Conservation (phyloP, 2,888 invertebrate genomes). For the Lamproptera curius region DNA sequence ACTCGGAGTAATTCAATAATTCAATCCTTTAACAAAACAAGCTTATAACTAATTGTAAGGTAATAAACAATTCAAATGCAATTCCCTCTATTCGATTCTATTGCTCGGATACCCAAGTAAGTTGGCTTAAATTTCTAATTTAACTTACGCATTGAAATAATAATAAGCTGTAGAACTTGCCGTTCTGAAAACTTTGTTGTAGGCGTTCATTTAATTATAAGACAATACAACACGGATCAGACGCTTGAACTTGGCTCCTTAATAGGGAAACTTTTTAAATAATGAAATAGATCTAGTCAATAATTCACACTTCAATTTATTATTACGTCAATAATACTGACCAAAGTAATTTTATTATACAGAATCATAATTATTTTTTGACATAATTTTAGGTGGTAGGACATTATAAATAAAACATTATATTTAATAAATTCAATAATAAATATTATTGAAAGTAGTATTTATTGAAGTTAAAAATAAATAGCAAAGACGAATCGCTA, state of each 20-base stretch:
- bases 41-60: conserved; percentile 9
- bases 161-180: conserved; percentile 18
- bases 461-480: too few relatives aligned
- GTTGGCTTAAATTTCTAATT: conserved; percentile 19
- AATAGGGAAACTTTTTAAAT: conserved; percentile 17
- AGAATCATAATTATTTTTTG: too few relatives aligned
- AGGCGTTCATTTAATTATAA: conserved; percentile 19
- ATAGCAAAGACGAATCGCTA: too few relatives aligned
- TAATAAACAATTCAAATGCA: conserved; percentile 20
- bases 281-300: conserved; percentile 10
- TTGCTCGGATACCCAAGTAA: conserved; percentile 12
- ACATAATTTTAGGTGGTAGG: too few relatives aligned
- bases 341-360: conserved; percentile 1
- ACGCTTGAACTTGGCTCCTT: conserved; percentile 16
- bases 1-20: too few relatives aligned
- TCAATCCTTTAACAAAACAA: too few relatives aligned
- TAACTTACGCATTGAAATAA: conserved; percentile 21
- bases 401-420: too few relatives aligned
- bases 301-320: conserved; percentile 14
- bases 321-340: background rate
- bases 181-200: conserved; percentile 14
- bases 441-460: too few relatives aligned
- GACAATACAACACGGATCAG: conserved; percentile 19
- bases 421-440: too few relatives aligned
- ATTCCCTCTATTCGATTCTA: conserved; percentile 16